Conservation (phyloP, 2,888 invertebrate species). For the Hyposoter dolosus region DNA sequence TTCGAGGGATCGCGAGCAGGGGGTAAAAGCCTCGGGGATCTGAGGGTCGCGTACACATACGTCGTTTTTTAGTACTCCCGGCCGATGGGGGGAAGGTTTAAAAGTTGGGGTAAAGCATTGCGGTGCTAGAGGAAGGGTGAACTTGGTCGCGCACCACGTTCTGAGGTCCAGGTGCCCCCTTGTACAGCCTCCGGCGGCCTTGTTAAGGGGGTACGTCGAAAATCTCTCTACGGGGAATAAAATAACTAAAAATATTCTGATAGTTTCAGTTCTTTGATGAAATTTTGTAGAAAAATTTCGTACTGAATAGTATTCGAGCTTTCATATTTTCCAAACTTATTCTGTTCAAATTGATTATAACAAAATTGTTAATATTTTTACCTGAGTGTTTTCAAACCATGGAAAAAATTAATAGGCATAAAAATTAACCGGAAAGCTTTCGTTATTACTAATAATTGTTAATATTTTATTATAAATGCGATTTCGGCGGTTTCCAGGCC, state of each 20-base stretch:
- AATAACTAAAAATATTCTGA: neutral
- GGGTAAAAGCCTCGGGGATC: slow-evolving; percentile 70
- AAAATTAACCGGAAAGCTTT: too few species aligned
- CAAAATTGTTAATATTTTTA: too few species aligned
- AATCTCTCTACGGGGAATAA: neutral
- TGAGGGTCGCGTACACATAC: slow-evolving; percentile 62
- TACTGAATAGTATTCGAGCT: too few species aligned
- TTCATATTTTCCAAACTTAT: too few species aligned
- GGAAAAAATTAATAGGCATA: too few species aligned
- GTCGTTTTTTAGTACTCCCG: slow-evolving; percentile 20
- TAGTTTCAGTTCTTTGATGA: neutral
- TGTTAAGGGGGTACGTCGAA: slow-evolving; percentile 69
- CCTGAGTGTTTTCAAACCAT: too few species aligned
- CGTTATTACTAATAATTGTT: too few species aligned
- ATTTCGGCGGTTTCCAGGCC: too few species aligned
- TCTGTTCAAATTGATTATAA: too few species aligned
- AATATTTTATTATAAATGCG: too few species aligned
- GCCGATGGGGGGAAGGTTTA: slow-evolving; percentile 61
- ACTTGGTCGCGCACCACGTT: slow-evolving; percentile 70
- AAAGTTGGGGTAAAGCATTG: slow-evolving; percentile 71
- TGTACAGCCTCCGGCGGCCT: slow-evolving; percentile 69
- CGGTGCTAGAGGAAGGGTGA: slow-evolving; percentile 76
- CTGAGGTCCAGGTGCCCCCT: slow-evolving; percentile 75
- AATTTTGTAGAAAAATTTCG: neutral
- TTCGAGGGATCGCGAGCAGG: slow-evolving; percentile 77